A percentile compares a stretch with the other conserved stretches of the same genome.
phyloP scores from a whole-genome alignment of 2,888 invertebrate genomes.

The Junonia oenone region DNA sequence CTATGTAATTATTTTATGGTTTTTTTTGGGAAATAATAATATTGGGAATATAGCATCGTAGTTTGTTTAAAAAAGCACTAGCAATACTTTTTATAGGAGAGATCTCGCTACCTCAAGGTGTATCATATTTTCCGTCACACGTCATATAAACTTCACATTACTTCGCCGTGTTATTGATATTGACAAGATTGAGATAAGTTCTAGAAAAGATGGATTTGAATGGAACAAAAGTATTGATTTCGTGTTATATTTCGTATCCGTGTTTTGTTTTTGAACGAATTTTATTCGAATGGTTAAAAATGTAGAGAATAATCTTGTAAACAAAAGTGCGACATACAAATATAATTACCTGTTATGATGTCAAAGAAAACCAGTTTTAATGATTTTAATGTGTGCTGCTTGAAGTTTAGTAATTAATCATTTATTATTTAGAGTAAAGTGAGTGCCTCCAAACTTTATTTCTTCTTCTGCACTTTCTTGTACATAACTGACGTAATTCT shows the following conservation, averaged over 20 bases:
- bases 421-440: too few species aligned
- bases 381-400: too few species aligned
- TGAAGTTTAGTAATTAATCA: too few species aligned
- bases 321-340: too few species aligned
- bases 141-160: conserved; percentile 27
- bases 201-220: not conserved
- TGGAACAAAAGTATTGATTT: not conserved
- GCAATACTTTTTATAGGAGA: not conserved
- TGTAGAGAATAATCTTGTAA: not conserved
- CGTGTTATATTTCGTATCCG: not conserved
- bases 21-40: too few species aligned
- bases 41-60: too few species aligned
- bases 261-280: not conserved
- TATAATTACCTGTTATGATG: too few species aligned
- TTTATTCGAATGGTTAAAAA: not conserved
- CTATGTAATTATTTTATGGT: too few species aligned
- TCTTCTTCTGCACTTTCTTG: too few species aligned
- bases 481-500: too few species aligned
- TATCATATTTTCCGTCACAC: conserved; percentile 26
- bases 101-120: not conserved
- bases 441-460: too few species aligned
- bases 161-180: conserved; percentile 26
- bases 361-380: too few species aligned
- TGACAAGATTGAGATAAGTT: conserved; percentile 19
- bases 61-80: not conserved